Conservation (phyloP, 2,797 vertebrate genomes). For the Melopsittacus undulatus region DNA sequence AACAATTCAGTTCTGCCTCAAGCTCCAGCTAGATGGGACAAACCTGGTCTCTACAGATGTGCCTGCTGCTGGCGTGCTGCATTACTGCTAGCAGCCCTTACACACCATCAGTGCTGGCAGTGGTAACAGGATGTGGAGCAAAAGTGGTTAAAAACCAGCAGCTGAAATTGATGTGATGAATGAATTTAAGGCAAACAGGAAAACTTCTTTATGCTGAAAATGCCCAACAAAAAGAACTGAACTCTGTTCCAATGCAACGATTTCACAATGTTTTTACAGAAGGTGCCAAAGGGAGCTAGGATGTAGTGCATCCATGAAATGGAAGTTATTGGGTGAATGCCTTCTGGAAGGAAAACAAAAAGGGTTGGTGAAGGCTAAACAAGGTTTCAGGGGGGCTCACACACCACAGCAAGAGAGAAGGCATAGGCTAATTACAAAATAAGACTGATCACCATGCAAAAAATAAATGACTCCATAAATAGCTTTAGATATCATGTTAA, state of each 20-base stretch:
- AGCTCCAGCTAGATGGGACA: neutral
- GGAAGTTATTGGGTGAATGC: conserved; percentile 26
- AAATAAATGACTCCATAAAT: conserved; percentile 84
- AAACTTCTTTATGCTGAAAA: neutral
- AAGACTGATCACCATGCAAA: conserved; percentile 80
- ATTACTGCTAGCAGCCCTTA: neutral
- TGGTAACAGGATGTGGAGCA: conserved; percentile 24
- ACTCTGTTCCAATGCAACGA: fast-evolving
- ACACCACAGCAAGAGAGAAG: conserved; percentile 49
- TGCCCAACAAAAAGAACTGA: neutral
- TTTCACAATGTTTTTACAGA: neutral
- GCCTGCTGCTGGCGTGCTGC: neutral
- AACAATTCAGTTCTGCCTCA: neutral
- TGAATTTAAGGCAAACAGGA: conserved; percentile 8
- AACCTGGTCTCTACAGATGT: fast-evolving
- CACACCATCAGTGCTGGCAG: fast-evolving
- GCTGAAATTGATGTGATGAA: neutral
- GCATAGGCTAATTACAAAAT: conserved; percentile 82
- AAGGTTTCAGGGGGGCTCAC: conserved; percentile 74
- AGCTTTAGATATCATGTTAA: conserved; percentile 91
- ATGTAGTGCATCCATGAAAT: neutral
- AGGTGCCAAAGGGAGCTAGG: neutral
- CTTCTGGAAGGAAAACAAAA: conserved; percentile 31
- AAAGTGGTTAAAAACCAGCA: conserved; percentile 10
- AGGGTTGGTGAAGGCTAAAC: conserved; percentile 24